Evolutionary conservation across 2,888 invertebrate species (phyloP), one percentile per base, ranked within the genome.

Genomic region (Agrilus biguttatus): DNA sequence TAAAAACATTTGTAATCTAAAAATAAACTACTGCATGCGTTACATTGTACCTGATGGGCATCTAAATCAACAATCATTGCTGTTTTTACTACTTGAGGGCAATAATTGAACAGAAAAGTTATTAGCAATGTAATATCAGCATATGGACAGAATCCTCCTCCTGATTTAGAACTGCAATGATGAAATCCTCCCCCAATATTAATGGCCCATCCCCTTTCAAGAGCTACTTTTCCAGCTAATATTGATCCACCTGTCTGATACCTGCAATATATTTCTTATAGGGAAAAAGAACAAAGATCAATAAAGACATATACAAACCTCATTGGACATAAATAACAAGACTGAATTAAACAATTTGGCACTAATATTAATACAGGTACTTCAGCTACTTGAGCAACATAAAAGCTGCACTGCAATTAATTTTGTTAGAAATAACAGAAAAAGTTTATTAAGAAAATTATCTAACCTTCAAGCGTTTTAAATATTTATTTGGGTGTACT

Each of bases 171-270:
- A 48, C 82, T 81, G 61, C 90, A 90, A 62, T 92, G 91, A 65
- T 92, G 91, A 65, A 92, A 92, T 0, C 91, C 91, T 10, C 88
- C 92, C 0, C 91, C 92, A 19, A 92, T 73, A 61, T 92, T 92
- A 47, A 92, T 85, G 1, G 89, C 80, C 88, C 89, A 91, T 3
- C 88, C 88, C 34, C 81, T 66, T 50, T 87, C 80, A 35, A 90
- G 52, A 0, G 91, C 90, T 45, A 91, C 60, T 61, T 83, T 83
- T 0, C 86, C 89, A 1, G 87, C 88, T 51, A 89, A 62, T 41
- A 91, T 75, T 2, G 86, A 83, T 1, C 91, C 88, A 2, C 89
- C 88, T 0, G 87, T 84, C 66, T 86, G 85, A 52, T 73, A 75
- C 48, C 80, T 79, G 52, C 1, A 62, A 56, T 41, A 37, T 2